Evolutionary conservation across 2,113 vertebrate species (phyloP).

Genomic region (Talpa occidentalis): DNA sequence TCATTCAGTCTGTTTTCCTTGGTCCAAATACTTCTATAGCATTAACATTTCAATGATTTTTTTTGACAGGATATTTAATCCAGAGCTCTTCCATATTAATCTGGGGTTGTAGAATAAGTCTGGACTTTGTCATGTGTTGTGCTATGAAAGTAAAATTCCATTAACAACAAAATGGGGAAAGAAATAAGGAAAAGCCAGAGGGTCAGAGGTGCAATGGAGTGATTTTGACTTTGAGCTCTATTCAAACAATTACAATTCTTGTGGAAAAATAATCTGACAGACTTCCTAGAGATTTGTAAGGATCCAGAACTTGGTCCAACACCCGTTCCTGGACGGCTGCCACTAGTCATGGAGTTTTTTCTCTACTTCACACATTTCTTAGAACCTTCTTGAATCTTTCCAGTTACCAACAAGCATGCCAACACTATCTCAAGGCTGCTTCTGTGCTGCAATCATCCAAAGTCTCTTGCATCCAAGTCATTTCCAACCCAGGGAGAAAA

Average conservation of each 20-base stretch:
- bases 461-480: neutral
- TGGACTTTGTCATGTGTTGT: slow-evolving; percentile 63
- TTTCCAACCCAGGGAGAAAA: neutral
- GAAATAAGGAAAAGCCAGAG: neutral
- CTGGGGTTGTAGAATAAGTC: slow-evolving; percentile 42
- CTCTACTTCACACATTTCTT: neutral
- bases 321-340: neutral
- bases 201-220: neutral
- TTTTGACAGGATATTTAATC: slow-evolving; percentile 67
- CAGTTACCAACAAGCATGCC: neutral
- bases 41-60: slow-evolving; percentile 63
- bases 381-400: neutral
- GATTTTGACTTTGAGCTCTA: slow-evolving; percentile 43
- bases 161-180: slow-evolving; percentile 5
- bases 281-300: slow-evolving; percentile 36
- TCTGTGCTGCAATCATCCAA: neutral
- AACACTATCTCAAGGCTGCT: neutral
- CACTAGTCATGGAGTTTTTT: neutral
- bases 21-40: slow-evolving; percentile 33
- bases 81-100: slow-evolving; percentile 67
- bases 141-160: slow-evolving; percentile 43
- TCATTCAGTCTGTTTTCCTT: slow-evolving; percentile 16
- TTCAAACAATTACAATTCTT: slow-evolving; percentile 43
- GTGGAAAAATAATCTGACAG: slow-evolving; percentile 53
- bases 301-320: neutral